Evolutionary conservation across 1,140 invertebrate genomes (phyloP).

Genomic region (Diachasmimorpha longicaudata): DNA sequence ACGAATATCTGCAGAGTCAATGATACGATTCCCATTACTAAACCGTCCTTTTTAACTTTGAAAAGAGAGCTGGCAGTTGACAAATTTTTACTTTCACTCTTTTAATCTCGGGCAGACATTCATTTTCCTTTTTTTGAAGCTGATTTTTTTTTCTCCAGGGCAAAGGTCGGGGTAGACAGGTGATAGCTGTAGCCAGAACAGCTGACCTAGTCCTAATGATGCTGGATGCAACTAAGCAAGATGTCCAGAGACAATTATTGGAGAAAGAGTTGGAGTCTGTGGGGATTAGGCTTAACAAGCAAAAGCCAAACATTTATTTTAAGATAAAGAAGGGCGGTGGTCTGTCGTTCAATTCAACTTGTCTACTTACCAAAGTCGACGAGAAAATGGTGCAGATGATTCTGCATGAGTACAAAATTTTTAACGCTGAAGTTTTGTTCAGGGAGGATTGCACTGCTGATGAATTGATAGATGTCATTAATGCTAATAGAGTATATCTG

Average conservation of each 20-base stretch:
- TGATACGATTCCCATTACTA: too few relatives aligned
- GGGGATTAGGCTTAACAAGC: constrained; percentile 93
- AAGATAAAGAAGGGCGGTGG: constrained; percentile 99
- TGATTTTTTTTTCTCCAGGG: constrained; percentile 38
- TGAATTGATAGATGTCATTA: constrained; percentile 99
- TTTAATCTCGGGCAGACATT: too few relatives aligned
- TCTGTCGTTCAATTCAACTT: constrained; percentile 98
- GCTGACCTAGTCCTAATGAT: constrained; percentile 98
- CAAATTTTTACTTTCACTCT: too few relatives aligned
- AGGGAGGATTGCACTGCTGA: constrained; percentile 95
- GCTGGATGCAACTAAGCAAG: constrained; percentile 97
- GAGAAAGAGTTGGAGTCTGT: constrained; percentile 96
- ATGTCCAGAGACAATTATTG: constrained; percentile 88
- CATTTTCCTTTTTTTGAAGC: too few relatives aligned
- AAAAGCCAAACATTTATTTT: constrained; percentile 97
- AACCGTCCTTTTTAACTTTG: too few relatives aligned
- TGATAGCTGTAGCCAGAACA: constrained; percentile 96
- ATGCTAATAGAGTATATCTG: constrained; percentile 95
- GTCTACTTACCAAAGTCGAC: constrained; percentile 90
- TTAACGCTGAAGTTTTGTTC: constrained; percentile 97
- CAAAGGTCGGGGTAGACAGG: constrained; percentile 68
- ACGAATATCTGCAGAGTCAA: too few relatives aligned
- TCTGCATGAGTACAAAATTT: constrained; percentile 98
- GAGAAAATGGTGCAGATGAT: constrained; percentile 99
- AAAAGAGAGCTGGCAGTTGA: too few relatives aligned